These are phyloP conservation scores for Sclerodermus sp. DNA, from an alignment of 2,888 invertebrate genomes.

Conservation along the genomic window DNA sequence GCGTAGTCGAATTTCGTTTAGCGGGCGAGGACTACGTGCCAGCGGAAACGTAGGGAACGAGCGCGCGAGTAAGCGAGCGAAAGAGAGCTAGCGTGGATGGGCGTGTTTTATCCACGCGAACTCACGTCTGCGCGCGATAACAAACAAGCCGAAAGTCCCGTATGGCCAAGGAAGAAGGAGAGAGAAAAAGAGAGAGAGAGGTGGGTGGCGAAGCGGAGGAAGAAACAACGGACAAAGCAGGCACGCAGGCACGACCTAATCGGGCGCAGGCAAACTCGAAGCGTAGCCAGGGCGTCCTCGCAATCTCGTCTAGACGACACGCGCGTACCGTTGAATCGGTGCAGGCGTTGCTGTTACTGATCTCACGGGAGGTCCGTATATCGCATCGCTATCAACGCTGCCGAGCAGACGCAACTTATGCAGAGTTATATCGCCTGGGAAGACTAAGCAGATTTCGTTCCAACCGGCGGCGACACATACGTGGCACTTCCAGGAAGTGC, in stretches of 20 bases:
- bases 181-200: background rate
- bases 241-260: too few relatives aligned
- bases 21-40: too few relatives aligned
- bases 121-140: too few relatives aligned
- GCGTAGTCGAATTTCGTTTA: too few relatives aligned
- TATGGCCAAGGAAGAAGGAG: too few relatives aligned
- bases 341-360: background rate
- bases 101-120: background rate
- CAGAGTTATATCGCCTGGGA: background rate
- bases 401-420: background rate
- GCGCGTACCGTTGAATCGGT: conserved; percentile 13
- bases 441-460: background rate
- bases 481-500: background rate
- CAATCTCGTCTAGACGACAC: conserved; percentile 47
- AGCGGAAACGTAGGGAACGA: background rate
- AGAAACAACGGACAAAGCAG: too few relatives aligned
- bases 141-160: too few relatives aligned
- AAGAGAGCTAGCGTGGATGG: conserved; percentile 8
- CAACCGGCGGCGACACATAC: background rate
- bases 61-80: conserved; percentile 1
- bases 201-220: background rate
- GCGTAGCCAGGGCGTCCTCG: conserved; percentile 30
- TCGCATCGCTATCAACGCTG: background rate
- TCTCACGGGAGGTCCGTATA: background rate
- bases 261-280: background rate